Base-by-base conservation (phyloP, 2,888 invertebrate species). In the Drosophila mercatorum region DNA sequence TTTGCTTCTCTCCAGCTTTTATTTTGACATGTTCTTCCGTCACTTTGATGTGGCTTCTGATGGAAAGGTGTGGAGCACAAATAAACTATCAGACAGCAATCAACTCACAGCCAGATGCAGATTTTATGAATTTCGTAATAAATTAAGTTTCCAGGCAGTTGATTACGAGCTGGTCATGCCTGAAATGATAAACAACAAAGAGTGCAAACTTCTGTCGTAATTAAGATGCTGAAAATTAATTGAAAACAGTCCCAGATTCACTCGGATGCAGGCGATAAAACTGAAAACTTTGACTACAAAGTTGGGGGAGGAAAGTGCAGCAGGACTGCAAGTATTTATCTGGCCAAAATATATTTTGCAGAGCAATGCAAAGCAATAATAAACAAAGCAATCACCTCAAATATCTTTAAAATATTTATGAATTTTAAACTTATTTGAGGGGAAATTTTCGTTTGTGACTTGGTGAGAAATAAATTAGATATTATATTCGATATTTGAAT, bases 11-110 rank as follows among this genome's bases (percentile, higher is more conserved):
- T 12, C 3, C 11, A 40, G 41, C 10, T 22, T 38, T 17, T 28
- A 64, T 64, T 65, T 67, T 40, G 40, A 2, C 41, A n/a, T 17
- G 49, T 43, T 44, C 28, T 78, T 79, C 81, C 79, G 65, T 63
- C 43, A 63, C 72, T 81, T 80, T 80, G 65, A 80, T 80, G 81
- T 74, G n/a, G 68, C 53, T 52, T 36, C 34, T 47, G 36, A 40
- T 47, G 17, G 65, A 1, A 28, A 51, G 64, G 56, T 75, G 62
- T 49, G 17, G 34, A 44, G 3, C 17, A 34, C 6, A 38, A 38
- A 58, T 36, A 41, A 52, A n/a, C n/a, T 28, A 12, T 47, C 41
- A 38, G n/a, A 6, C 51, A 14, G 31, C 22, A 31, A 22, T 31
- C 28, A 52, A 38, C 28, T 36, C 41, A 64, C 5, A 55, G 11